Base-by-base conservation (phyloP, 1,140 invertebrate species). In the Alviniconcha marisindica region DNA sequence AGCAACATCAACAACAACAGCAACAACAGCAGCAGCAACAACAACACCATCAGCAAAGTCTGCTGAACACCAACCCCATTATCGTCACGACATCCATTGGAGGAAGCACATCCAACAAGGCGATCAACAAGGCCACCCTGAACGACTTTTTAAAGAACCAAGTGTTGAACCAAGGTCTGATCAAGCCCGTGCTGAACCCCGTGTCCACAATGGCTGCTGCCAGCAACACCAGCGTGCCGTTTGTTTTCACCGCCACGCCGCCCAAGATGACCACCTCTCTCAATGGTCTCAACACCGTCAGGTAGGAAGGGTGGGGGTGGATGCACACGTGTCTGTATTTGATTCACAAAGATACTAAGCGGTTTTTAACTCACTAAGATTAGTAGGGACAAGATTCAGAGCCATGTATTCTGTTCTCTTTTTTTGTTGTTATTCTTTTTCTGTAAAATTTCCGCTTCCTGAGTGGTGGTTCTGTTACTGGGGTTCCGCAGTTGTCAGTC, bases 111-210 rank as follows among this genome's bases (percentile, higher is more conserved):
- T 83, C 83, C 31, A 82, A 77, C 81, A 88, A 85, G 73, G 66
- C 78, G 48, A n/a, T n/a, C n/a, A n/a, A n/a, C n/a, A n/a, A n/a
- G n/a, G 42, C 86, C 42, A 83, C 77, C 63, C 21, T 83, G 24
- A 79, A 79, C n/a, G 81, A 88, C 18, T 87, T 89, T 74, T 81
- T 90, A 28, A 87, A 85, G 74, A 84, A 83, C 42, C 87, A 89
- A 36, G 42, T 83, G n/a, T 66, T 90, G 36, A 87, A 90, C 77
- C 84, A 89, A 79, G 89, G 86, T 69, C 85, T 83, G 40, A 48
- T 66, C 15, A 84, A 87, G 56, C 86, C 90, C 4, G 83, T 83
- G 44, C 60, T 66, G 12, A 84, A 82, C 33, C 86, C 90, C 4
- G 89, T 91, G 83, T 69, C 87, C 18, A 76, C 86, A 21, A 76